Conservation (phyloP, 2,888 invertebrate genomes). For the Elmis aenea region DNA sequence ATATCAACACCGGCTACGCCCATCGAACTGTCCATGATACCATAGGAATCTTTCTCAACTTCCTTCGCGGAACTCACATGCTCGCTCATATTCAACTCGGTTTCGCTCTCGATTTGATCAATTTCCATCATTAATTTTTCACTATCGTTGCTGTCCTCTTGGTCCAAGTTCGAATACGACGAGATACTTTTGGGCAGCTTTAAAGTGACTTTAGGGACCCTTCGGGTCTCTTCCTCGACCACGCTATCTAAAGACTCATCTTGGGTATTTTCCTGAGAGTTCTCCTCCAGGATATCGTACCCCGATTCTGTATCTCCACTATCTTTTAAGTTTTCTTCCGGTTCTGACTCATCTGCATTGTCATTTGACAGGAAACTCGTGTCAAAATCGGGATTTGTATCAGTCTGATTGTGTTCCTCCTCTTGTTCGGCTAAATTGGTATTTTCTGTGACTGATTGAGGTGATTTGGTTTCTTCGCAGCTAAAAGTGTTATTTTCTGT, state of each 20-base stretch:
- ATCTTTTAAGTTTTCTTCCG: slow-evolving; percentile 2
- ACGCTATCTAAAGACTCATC: background rate
- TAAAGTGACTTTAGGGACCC: slow-evolving; percentile 65
- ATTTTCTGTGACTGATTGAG: background rate
- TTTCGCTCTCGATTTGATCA: slow-evolving; percentile 46
- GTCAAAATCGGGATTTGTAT: slow-evolving; percentile 10
- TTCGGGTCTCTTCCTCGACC: slow-evolving; percentile 38
- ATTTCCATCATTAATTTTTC: slow-evolving; percentile 57
- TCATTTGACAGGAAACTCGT: no score
- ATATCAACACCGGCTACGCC: slow-evolving; percentile 60
- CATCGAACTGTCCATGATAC: slow-evolving; percentile 23
- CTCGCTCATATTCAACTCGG: slow-evolving; percentile 28
- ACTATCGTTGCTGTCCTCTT: slow-evolving; percentile 52
- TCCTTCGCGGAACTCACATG: slow-evolving; percentile 36
- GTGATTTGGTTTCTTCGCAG: slow-evolving; percentile 3
- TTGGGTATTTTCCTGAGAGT: background rate
- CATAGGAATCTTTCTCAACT: slow-evolving; percentile 37
- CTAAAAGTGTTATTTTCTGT: slow-evolving; percentile 7
- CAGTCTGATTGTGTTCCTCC: slow-evolving; percentile 4
- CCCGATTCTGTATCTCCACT: no score
- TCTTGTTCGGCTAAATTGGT: slow-evolving; percentile 1
- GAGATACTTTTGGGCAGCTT: slow-evolving; percentile 47
- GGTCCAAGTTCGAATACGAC: slow-evolving; percentile 34
- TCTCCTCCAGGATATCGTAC: background rate
- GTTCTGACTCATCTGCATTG: slow-evolving; percentile 3